Conservation (phyloP, 2,797 vertebrate species). For the Avahi laniger region DNA sequence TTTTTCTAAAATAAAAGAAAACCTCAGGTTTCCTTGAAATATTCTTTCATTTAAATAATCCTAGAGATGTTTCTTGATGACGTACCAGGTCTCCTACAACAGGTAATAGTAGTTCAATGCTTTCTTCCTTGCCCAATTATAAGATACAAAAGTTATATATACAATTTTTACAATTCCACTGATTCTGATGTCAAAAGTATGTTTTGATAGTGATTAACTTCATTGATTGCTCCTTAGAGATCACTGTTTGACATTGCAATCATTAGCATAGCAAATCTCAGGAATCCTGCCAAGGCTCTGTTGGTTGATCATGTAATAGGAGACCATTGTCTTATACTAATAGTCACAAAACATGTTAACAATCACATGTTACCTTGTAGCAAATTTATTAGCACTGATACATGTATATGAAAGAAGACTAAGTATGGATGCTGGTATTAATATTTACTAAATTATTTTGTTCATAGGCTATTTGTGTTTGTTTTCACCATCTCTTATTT, state of each 20-base stretch:
- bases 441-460: neutral
- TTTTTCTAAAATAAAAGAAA: constrained; percentile 25
- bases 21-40: neutral
- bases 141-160: constrained; percentile 1
- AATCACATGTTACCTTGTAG: neutral
- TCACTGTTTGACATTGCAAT: neutral
- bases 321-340: neutral
- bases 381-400: neutral
- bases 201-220: neutral
- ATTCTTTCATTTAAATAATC: constrained; percentile 14
- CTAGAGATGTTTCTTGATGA: neutral
- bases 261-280: neutral
- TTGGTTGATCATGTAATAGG: neutral
- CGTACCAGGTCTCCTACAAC: neutral
- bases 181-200: neutral
- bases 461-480: neutral
- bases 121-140: constrained; percentile 12
- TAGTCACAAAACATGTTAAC: neutral
- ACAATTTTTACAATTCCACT: neutral
- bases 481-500: neutral
- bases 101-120: neutral
- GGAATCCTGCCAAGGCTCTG: neutral
- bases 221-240: neutral
- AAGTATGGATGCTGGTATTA: neutral
- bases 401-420: neutral